A percentile compares a stretch with the other conserved stretches of the same genome.
Evolutionary conservation across 2,888 invertebrate genomes (phyloP).

Genomic region (Isotomurus palustris): DNA sequence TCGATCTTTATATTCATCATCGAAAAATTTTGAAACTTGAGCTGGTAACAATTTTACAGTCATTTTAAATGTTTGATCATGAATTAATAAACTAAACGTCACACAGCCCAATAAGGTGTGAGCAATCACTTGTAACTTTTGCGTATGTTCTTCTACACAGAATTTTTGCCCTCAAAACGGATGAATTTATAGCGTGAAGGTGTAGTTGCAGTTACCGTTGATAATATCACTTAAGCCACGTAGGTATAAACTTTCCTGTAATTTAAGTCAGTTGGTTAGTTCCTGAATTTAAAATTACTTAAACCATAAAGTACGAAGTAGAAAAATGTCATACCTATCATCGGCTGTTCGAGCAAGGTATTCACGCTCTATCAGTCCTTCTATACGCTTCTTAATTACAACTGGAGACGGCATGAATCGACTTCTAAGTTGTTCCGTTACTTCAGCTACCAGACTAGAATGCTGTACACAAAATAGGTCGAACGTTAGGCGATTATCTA

Average conservation of each 20-base stretch:
- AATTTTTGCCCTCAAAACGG: too few species aligned
- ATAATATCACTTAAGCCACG: constrained; percentile 65
- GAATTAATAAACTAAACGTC: too few species aligned
- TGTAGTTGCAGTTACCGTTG: too few species aligned
- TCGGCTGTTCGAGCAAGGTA: constrained; percentile 96
- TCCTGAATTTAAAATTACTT: not conserved
- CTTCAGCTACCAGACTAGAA: constrained; percentile 92
- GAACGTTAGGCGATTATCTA: not conserved
- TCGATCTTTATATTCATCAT: too few species aligned
- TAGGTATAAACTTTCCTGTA: constrained; percentile 86
- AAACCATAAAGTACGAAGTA: not conserved
- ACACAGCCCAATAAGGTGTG: too few species aligned
- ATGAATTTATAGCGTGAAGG: too few species aligned
- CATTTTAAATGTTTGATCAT: too few species aligned
- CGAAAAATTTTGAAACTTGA: too few species aligned
- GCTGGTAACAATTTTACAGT: too few species aligned
- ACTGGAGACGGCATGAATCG: constrained; percentile 97
- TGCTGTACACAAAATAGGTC: constrained; percentile 58
- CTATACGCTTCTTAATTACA: constrained; percentile 98
- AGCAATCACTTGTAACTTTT: too few species aligned
- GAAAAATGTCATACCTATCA: constrained; percentile 59
- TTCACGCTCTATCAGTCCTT: constrained; percentile 97
- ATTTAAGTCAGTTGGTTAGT: constrained; percentile 35
- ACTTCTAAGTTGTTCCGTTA: constrained; percentile 92
- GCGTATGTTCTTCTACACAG: too few species aligned